phyloP scores from a whole-genome alignment of 2,113 vertebrate genomes.

The Notarius quadriscutis region DNA sequence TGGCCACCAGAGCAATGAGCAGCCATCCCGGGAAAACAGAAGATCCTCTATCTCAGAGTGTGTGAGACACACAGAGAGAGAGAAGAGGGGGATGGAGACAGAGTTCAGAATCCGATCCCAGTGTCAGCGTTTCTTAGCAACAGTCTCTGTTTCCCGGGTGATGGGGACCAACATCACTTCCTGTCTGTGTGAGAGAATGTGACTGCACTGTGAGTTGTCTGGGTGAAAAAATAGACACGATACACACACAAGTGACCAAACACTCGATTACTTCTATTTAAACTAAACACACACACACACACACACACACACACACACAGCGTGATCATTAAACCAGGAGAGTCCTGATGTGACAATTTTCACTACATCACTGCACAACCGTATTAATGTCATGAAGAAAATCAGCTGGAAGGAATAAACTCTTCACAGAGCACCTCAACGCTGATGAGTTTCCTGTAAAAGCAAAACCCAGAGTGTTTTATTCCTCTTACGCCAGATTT shows the following conservation, averaged over 20 bases:
- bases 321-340: background rate
- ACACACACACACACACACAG: background rate
- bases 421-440: background rate
- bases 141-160: conserved; percentile 76
- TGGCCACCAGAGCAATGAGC: conserved; percentile 15
- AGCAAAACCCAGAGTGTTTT: background rate
- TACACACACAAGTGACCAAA: background rate
- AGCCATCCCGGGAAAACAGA: conserved; percentile 41
- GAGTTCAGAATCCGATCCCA: conserved; percentile 73
- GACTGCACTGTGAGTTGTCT: conserved; percentile 48
- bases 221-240: background rate
- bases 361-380: background rate
- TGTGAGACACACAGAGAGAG: conserved; percentile 12
- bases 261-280: background rate
- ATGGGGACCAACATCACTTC: conserved; percentile 77
- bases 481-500: background rate
- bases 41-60: conserved; percentile 39
- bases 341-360: background rate
- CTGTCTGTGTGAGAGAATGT: conserved; percentile 63
- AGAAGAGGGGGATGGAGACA: conserved; percentile 43
- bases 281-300: background rate
- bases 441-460: background rate
- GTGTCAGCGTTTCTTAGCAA: conserved; percentile 80
- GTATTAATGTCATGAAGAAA: background rate
- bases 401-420: too few species aligned